Conservation (phyloP, 2,888 invertebrate genomes). For the Acheta domesticus region DNA sequence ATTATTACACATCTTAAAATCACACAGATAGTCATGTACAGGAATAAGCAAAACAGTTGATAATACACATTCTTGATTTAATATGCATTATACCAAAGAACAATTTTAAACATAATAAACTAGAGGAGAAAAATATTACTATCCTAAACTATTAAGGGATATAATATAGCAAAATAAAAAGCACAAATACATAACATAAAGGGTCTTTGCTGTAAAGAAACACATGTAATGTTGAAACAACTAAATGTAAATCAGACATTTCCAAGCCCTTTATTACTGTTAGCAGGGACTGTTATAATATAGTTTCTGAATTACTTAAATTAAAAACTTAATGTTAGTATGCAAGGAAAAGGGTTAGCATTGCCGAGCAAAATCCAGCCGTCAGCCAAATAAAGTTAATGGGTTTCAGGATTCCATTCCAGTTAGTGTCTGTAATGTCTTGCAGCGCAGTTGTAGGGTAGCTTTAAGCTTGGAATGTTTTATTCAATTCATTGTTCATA, state of each 20-base stretch:
- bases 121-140: too few relatives aligned
- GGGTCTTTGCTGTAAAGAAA: not conserved
- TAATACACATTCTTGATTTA: too few relatives aligned
- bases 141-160: too few relatives aligned
- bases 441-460: not conserved
- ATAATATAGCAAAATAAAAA: not conserved
- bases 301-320: not conserved
- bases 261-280: not conserved
- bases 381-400: not conserved
- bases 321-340: not conserved
- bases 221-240: not conserved
- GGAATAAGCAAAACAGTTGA: too few relatives aligned
- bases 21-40: too few relatives aligned
- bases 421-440: not conserved
- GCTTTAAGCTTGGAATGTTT: not conserved
- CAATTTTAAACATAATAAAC: too few relatives aligned
- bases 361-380: constrained; percentile 3
- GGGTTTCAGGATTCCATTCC: constrained; percentile 2
- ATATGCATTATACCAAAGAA: too few relatives aligned
- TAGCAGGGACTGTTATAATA: not conserved
- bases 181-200: not conserved
- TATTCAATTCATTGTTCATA: not conserved
- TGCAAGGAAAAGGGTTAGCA: constrained; percentile 11
- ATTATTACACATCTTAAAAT: too few relatives aligned
- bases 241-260: not conserved